Base-by-base conservation (phyloP, 2,888 invertebrate species). In the Drosophila multiciliata region DNA sequence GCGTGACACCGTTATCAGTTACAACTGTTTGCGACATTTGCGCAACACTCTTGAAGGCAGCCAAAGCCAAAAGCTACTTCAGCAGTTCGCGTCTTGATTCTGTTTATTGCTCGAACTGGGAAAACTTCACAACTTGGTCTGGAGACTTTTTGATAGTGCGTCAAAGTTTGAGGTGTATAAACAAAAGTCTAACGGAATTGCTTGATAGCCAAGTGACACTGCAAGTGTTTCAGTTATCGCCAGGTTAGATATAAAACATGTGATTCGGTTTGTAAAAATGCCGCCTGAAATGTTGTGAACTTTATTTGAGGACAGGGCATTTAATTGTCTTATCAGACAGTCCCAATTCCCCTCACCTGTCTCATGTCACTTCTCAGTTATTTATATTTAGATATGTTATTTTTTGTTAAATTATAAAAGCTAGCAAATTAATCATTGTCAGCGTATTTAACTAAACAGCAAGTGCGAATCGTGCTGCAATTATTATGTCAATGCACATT, bases 31-130 rank as follows among this genome's bases (percentile, higher is more conserved):
- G 20, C 45, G 78, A 61, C 67, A 68, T 50, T 82, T 76, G 75
- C 88, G 82, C 83, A 88, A 85, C 75, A 59, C 38, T 64, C 52
- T 54, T 38, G 58, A 58, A 65, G 73, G 52, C 62, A 54, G 42
- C 67, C 64, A 55, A 36, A 23, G 23, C 23, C 23, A 23, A 23
- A 65, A 53, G 79, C 79, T 72, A 73, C 76, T 70, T 69, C 78
- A 81, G 71, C 29, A 54, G 11, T 8, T 58, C 50, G 45, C 26
- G 48, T 52, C 32, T 62, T 42, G 54, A 53, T 60, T 62, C 75
- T 62, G 52, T 75, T 73, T 72, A 76, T 66, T 60, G 58, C 45
- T 11, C 33, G 58, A 57, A 26, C 32, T 42, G 54, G 11, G 57
- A 40, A 61, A 69, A 61, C 52, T 60, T 48, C 60, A 65, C 42